A percentile compares a stretch with the other conserved stretches of the same genome.
Evolutionary conservation across 2,797 vertebrate genomes (phyloP).

Genomic region (Alosa sapidissima): DNA sequence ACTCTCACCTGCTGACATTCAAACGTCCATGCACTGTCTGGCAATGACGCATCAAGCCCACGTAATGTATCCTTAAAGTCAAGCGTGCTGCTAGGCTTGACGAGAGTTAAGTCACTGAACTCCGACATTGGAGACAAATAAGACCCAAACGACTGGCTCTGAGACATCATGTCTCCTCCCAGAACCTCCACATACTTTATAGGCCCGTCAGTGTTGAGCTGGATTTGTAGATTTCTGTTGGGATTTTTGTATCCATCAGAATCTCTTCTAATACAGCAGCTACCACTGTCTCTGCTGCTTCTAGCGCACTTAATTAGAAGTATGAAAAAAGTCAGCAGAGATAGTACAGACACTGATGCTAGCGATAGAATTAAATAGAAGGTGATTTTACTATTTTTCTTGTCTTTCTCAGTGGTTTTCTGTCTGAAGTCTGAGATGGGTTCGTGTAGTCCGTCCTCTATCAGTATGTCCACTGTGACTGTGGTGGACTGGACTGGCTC

Average conservation of each 20-base stretch:
- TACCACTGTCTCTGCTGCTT: conserved; percentile 42
- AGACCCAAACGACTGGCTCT: conserved; percentile 57
- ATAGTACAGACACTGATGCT: conserved; percentile 45
- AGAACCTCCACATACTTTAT: conserved; percentile 63
- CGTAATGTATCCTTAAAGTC: conserved; percentile 53
- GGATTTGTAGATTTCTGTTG: conserved; percentile 60
- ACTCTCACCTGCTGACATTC: conserved; percentile 55
- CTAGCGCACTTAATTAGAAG: conserved; percentile 48
- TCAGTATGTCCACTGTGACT: conserved; percentile 56
- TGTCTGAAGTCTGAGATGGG: conserved; percentile 50
- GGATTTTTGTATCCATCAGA: conserved; percentile 52
- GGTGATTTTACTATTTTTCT: conserved; percentile 49
- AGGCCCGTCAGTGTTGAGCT: conserved; percentile 59
- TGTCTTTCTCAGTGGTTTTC: conserved; percentile 45
- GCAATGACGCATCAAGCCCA: conserved; percentile 50
- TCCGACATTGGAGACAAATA: conserved; percentile 56
- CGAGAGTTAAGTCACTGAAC: conserved; percentile 55
- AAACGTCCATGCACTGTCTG: conserved; percentile 54
- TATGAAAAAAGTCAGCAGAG: conserved; percentile 47
- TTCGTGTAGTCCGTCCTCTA: conserved; percentile 60
- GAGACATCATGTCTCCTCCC: conserved; percentile 60
- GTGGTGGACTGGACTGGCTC: conserved; percentile 58
- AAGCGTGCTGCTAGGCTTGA: conserved; percentile 54
- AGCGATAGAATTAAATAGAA: conserved; percentile 54
- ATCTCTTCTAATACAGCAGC: conserved; percentile 50